phyloP scores from a whole-genome alignment of 1,140 invertebrate species.

The Euglossa dilemma region DNA sequence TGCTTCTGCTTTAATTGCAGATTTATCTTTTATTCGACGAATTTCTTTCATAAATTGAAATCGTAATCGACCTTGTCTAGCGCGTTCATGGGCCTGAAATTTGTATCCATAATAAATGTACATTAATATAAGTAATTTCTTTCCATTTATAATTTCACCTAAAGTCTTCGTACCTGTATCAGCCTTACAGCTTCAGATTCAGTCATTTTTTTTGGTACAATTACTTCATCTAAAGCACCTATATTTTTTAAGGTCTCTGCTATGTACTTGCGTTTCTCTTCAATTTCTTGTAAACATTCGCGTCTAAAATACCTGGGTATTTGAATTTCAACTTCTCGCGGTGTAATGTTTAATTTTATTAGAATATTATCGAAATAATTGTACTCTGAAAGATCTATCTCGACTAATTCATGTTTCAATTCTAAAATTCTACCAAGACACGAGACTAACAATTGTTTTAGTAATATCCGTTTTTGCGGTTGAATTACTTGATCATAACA shows the following conservation, averaged over 20 bases:
- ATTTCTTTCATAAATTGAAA: constrained; percentile 97
- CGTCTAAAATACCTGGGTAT: constrained; percentile 88
- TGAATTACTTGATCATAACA: constrained; percentile 96
- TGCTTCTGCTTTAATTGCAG: constrained; percentile 83
- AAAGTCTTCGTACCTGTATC: constrained; percentile 85
- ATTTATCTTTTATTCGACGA: constrained; percentile 88
- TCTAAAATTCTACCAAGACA: constrained; percentile 90
- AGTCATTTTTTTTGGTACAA: constrained; percentile 84
- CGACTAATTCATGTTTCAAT: constrained; percentile 92
- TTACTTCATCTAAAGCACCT: constrained; percentile 86
- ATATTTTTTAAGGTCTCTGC: constrained; percentile 86
- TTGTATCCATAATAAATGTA: neutral
- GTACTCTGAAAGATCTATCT: constrained; percentile 92
- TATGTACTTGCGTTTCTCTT: constrained; percentile 85
- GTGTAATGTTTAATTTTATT: constrained; percentile 84
- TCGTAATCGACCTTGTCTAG: constrained; percentile 91
- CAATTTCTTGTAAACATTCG: constrained; percentile 86
- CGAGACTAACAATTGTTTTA: constrained; percentile 91
- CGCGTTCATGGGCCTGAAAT: constrained; percentile 90
- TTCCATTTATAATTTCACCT: neutral
- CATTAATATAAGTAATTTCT: too few species aligned
- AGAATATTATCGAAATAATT: constrained; percentile 92
- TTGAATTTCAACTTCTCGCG: constrained; percentile 85
- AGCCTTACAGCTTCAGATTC: constrained; percentile 92
- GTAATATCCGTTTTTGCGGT: constrained; percentile 93